These are phyloP conservation scores for Muscidifurax raptorellus DNA, from an alignment of 1,140 invertebrate genomes.

Conservation along the genomic window DNA sequence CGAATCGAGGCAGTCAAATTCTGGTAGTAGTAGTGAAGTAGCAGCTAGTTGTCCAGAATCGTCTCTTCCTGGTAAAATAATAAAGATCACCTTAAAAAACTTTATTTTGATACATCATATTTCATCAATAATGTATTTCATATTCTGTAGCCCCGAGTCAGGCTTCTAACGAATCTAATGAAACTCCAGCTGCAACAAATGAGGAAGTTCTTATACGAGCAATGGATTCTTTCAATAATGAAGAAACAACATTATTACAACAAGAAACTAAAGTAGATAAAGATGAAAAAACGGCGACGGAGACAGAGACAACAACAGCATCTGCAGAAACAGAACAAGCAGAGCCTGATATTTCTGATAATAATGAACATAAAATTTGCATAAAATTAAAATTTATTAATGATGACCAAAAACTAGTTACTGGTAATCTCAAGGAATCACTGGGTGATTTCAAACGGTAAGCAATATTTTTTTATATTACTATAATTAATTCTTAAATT, in stretches of 20 bases:
- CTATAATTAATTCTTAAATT: constrained; percentile 6
- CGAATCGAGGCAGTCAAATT: constrained; percentile 56
- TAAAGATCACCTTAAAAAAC: background rate
- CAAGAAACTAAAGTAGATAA: constrained; percentile 40
- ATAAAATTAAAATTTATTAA: constrained; percentile 92
- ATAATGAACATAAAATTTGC: constrained; percentile 77
- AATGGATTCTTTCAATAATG: constrained; percentile 70
- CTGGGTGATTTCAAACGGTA: constrained; percentile 93
- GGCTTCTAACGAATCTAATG: constrained; percentile 54
- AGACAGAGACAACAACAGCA: constrained; percentile 35
- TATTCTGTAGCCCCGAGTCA: constrained; percentile 50
- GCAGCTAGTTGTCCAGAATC: constrained; percentile 63
- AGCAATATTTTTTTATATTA: constrained; percentile 23
- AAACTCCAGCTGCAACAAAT: constrained; percentile 60
- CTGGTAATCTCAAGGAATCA: constrained; percentile 83
- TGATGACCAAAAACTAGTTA: constrained; percentile 88
- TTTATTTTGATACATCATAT: background rate
- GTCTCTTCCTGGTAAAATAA: constrained; percentile 55
- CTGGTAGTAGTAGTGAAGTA: constrained; percentile 54
- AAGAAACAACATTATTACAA: constrained; percentile 58
- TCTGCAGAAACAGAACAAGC: constrained; percentile 49
- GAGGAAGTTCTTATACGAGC: constrained; percentile 70
- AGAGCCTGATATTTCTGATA: constrained; percentile 49
- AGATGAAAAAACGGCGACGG: constrained; percentile 46
- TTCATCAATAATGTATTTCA: background rate